Conservation (phyloP, 2,888 invertebrate genomes). For the Pyrochroa serraticornis region DNA sequence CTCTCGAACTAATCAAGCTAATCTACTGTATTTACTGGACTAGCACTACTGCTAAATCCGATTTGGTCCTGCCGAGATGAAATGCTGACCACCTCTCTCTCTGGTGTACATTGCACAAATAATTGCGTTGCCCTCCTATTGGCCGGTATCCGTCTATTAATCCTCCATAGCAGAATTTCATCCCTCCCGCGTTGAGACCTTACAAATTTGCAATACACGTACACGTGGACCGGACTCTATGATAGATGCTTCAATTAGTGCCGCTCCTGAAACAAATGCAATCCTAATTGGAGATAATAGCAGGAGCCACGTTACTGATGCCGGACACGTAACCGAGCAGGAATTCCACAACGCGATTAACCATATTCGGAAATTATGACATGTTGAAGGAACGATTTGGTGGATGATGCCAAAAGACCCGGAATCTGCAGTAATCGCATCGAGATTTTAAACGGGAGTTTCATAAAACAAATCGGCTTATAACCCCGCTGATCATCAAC, state of each 20-base stretch:
- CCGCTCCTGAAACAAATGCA: slow-evolving; percentile 24
- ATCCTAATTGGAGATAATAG: slow-evolving; percentile 27
- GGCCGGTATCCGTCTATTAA: slow-evolving; percentile 24
- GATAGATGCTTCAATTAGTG: slow-evolving; percentile 28
- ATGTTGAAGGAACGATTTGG: neutral
- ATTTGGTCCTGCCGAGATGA: slow-evolving; percentile 43
- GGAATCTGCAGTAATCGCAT: too few species aligned
- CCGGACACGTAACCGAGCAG: slow-evolving; percentile 19
- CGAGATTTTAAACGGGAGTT: too few species aligned
- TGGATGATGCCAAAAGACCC: neutral
- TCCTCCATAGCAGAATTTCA: slow-evolving; percentile 16
- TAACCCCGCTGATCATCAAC: too few species aligned
- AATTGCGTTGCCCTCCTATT: slow-evolving; percentile 23
- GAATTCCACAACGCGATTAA: slow-evolving; percentile 18
- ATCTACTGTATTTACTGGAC: slow-evolving; percentile 53
- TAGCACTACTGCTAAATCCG: slow-evolving; percentile 50
- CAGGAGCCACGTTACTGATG: slow-evolving; percentile 21
- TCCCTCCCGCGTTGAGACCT: slow-evolving; percentile 14
- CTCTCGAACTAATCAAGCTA: slow-evolving; percentile 54
- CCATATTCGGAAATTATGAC: slow-evolving; percentile 10
- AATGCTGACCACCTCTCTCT: slow-evolving; percentile 41
- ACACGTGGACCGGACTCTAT: slow-evolving; percentile 6
- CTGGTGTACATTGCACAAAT: slow-evolving; percentile 15
- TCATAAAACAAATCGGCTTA: too few species aligned
- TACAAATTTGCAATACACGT: slow-evolving; percentile 22